Base-by-base conservation (phyloP, 2,113 vertebrate genomes). In the Cyprinodon tularosa region DNA sequence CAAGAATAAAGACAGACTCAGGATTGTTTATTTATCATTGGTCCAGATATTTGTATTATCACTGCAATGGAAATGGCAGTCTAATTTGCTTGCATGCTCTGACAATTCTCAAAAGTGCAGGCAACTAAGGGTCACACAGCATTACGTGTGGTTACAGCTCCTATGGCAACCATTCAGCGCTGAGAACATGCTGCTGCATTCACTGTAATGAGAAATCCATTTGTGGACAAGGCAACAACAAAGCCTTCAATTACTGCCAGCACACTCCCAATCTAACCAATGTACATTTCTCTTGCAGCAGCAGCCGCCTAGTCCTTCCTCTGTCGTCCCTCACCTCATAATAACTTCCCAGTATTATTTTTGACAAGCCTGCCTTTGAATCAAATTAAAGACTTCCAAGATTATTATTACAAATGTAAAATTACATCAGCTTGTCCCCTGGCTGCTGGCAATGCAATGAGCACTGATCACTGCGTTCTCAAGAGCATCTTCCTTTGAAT, bases 361-460 rank as follows among this genome's bases (percentile, higher is more conserved):
- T 64, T 91, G 91, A 91, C 90, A 90, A 68, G 84, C 80, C 84
- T 75, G 88, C 68, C 81, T 91, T 84, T 86, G 89, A 89, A 82
- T 89, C 74, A 75, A 80, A 89, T 92, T 92, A 91, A 91, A 92
- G 80, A 85, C 89, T 91, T 90, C 89, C 89, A 76, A 82, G 88
- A 92, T 90, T 90, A 90, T 92, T 90, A 86, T 91, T 89, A 88
- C 90, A 83, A 78, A 90, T 89, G 89, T 86, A 83, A 83, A 90
- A 90, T 90, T 86, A 84, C 87, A 91, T 89, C 82, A 86, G 86
- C 75, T 66, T 11, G 76, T 85, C 88, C 85, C 83, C 64, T 11
- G 80, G 81, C 81, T 71, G 86, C 83, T 7, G 75, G 14, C 59
- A 72, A 80, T 72, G 68, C 74, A 77, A 77, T 83, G 77, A 53